These are phyloP conservation scores for Alauda arvensis DNA, from an alignment of 2,797 vertebrate genomes.

Conservation along the genomic window DNA sequence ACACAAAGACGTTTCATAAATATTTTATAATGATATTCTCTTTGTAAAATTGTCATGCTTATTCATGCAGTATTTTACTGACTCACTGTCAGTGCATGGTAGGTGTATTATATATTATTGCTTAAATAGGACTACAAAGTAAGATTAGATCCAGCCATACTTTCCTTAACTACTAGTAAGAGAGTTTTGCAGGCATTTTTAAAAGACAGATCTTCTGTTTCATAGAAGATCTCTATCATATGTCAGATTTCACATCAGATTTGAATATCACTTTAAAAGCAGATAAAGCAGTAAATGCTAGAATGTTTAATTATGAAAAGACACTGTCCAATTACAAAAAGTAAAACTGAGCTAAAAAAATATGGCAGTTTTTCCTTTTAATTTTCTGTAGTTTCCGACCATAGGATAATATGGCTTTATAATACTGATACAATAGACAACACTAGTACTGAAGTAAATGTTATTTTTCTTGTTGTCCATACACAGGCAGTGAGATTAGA, in stretches of 20 bases:
- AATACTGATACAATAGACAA: conserved; percentile 50
- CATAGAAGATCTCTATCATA: conserved; percentile 32
- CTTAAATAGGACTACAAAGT: conserved; percentile 55
- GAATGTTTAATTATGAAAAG: conserved; percentile 38
- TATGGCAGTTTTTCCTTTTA: not conserved
- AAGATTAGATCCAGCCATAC: conserved; percentile 64
- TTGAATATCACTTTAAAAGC: conserved; percentile 25
- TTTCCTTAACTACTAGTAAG: conserved; percentile 49
- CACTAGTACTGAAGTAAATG: conserved; percentile 62
- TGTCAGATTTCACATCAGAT: conserved; percentile 12
- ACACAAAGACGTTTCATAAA: conserved; percentile 87
- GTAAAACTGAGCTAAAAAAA: not conserved
- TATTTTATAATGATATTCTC: conserved; percentile 98
- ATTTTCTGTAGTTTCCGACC: conserved; percentile 45
- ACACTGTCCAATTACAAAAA: conserved; percentile 32
- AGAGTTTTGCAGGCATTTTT: conserved; percentile 39
- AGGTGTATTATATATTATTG: conserved; percentile 51
- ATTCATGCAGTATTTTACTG: conserved; percentile 70
- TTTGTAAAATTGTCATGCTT: conserved; percentile 63
- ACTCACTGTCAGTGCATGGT: conserved; percentile 82
- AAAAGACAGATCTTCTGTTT: conserved; percentile 48
- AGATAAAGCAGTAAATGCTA: conserved; percentile 44
- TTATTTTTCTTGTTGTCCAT: conserved; percentile 74
- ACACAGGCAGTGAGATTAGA: conserved; percentile 83
- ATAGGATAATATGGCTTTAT: conserved; percentile 63